Evolutionary conservation across 2,797 vertebrate genomes (phyloP).

Genomic region (Cirrhinus molitorella): DNA sequence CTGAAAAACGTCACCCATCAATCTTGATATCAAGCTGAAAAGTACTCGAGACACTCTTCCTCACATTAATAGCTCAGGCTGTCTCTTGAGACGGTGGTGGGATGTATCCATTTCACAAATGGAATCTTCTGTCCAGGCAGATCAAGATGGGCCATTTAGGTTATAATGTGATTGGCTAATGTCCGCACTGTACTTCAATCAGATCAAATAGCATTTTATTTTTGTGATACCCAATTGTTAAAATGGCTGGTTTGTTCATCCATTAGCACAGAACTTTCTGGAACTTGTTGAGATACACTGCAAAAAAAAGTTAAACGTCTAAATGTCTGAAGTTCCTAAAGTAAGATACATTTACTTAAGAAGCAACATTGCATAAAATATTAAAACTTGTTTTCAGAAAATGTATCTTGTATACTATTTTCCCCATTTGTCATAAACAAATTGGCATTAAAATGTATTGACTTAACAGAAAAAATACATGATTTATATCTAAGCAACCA

Average conservation of each 20-base stretch:
- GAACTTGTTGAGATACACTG: background rate
- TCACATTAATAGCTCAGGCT: constrained; percentile 19
- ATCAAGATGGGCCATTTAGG: constrained; percentile 9
- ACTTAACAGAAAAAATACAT: background rate
- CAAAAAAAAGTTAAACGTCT: background rate
- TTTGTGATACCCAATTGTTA: background rate
- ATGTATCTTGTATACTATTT: background rate
- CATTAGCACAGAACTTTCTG: background rate
- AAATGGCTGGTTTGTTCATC: background rate
- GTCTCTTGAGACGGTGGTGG: background rate
- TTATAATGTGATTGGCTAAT: constrained; percentile 36
- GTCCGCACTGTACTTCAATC: background rate
- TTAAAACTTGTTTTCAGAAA: background rate
- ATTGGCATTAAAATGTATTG: background rate
- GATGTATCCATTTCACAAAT: constrained; percentile 37
- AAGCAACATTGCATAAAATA: background rate
- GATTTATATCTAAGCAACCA: too few relatives aligned
- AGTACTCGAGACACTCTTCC: background rate
- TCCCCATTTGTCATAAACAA: background rate
- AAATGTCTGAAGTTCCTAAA: background rate
- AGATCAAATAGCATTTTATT: background rate
- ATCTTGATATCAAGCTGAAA: background rate
- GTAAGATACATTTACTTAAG: background rate
- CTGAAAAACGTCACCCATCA: background rate
- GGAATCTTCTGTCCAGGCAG: constrained; percentile 2